These are phyloP conservation scores for Trematocara nigrifrons DNA, from an alignment of 2,113 vertebrate species.

Conservation along the genomic window DNA sequence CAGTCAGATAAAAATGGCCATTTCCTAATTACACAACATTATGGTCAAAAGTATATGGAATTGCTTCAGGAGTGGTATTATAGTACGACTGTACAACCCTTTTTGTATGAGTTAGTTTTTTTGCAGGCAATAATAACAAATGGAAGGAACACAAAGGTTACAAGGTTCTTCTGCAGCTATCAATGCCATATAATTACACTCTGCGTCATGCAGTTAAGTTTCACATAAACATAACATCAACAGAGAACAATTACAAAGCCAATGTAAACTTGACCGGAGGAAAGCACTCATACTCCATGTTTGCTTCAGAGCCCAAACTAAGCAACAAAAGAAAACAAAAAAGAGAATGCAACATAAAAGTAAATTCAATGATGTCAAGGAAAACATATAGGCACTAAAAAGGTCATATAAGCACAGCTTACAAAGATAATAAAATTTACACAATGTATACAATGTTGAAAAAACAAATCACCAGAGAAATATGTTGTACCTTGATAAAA, in stretches of 20 bases:
- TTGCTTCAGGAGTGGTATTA: constrained; percentile 56
- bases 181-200: constrained; percentile 63
- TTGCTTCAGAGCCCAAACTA: constrained; percentile 43
- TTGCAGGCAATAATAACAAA: constrained; percentile 29
- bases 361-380: constrained; percentile 72
- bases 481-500: constrained; percentile 69
- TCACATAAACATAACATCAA: constrained; percentile 72
- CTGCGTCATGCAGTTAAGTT: constrained; percentile 72
- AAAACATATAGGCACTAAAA: constrained; percentile 60
- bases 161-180: constrained; percentile 51
- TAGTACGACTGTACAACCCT: constrained; percentile 53
- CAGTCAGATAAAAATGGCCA: constrained; percentile 49
- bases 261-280: constrained; percentile 60
- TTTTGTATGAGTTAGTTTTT: constrained; percentile 29
- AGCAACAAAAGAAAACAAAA: constrained; percentile 15
- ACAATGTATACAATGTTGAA: constrained; percentile 67
- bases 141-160: constrained; percentile 30
- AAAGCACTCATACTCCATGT: constrained; percentile 45
- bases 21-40: constrained; percentile 46
- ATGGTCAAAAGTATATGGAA: constrained; percentile 42
- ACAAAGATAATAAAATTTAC: constrained; percentile 75
- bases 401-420: constrained; percentile 86
- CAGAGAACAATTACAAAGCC: constrained; percentile 69
- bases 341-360: constrained; percentile 71
- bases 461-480: constrained; percentile 56